These are phyloP conservation scores for Diachrysia chrysitis DNA, from an alignment of 2,888 invertebrate species.

Conservation along the genomic window DNA sequence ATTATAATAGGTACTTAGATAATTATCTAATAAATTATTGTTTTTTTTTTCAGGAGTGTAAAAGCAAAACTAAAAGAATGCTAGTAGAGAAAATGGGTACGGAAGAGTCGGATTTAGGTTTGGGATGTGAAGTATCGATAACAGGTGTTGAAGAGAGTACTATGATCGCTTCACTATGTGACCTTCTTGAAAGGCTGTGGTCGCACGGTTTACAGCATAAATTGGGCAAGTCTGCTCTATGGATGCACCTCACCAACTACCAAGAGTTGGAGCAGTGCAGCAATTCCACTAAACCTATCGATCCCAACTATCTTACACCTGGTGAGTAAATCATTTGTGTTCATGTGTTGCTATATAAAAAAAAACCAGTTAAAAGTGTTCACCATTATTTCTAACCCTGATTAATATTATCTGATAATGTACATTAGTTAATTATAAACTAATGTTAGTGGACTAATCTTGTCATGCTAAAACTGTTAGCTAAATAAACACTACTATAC, in stretches of 20 bases:
- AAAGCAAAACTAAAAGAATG: conserved; percentile 99
- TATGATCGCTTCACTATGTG: conserved; percentile 98
- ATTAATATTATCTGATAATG: too few relatives aligned
- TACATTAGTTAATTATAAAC: too few relatives aligned
- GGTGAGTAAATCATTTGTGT: conserved; percentile 70
- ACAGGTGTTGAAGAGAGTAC: conserved; percentile 98
- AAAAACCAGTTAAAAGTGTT: not conserved
- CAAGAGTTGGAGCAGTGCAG: conserved; percentile 94
- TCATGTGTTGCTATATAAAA: not conserved
- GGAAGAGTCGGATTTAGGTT: conserved; percentile 98
- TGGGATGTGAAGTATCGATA: conserved; percentile 93
- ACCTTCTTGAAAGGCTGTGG: conserved; percentile 99
- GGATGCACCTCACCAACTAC: conserved; percentile 98
- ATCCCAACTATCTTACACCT: conserved; percentile 88
- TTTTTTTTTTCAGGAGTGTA: conserved; percentile 92
- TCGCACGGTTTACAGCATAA: conserved; percentile 98
- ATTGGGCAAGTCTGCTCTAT: conserved; percentile 98
- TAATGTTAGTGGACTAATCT: too few relatives aligned
- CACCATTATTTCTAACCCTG: too few relatives aligned
- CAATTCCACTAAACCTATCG: conserved; percentile 86
- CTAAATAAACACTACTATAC: not conserved
- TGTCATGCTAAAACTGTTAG: not conserved
- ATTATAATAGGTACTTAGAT: too few relatives aligned
- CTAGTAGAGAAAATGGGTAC: conserved; percentile 99
- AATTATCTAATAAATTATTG: too few relatives aligned